Conservation (phyloP, 2,113 vertebrate genomes). For the Myxocyprinus asiaticus region DNA sequence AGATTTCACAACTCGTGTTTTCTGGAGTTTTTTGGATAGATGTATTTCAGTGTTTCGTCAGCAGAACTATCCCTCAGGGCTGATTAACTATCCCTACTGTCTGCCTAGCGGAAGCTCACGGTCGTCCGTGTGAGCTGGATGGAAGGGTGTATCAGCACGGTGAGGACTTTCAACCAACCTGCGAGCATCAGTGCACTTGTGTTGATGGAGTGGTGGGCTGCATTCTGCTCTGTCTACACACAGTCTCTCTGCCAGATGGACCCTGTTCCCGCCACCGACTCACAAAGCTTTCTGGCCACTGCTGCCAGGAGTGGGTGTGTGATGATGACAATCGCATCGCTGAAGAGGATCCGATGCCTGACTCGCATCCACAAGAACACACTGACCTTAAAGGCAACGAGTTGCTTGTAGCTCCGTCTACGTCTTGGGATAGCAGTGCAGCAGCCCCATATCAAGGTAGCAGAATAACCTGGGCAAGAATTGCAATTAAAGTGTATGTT, state of each 20-base stretch:
- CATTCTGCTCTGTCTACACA: constrained; percentile 63
- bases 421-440: constrained; percentile 43
- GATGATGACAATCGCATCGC: constrained; percentile 61
- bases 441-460: constrained; percentile 48
- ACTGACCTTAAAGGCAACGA: constrained; percentile 54
- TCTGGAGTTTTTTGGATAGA: no score
- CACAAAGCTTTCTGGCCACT: constrained; percentile 54
- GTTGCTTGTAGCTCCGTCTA: constrained; percentile 45
- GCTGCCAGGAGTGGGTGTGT: constrained; percentile 65
- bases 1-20: no score
- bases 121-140: constrained; percentile 63
- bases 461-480: background rate
- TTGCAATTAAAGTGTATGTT: background rate
- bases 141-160: constrained; percentile 65
- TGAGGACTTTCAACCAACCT: constrained; percentile 65
- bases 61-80: no score
- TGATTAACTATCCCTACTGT: background rate
- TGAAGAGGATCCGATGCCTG: constrained; percentile 42
- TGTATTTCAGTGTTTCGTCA: no score
- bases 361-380: background rate
- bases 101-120: constrained; percentile 59
- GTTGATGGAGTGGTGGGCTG: constrained; percentile 69
- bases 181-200: constrained; percentile 66
- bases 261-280: constrained; percentile 59
- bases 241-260: constrained; percentile 57